Percentiles rank a stretch among this genome's conserved stretches.
phyloP scores from a whole-genome alignment of 2,797 vertebrate species.

The Limnodromus scolopaceus region DNA sequence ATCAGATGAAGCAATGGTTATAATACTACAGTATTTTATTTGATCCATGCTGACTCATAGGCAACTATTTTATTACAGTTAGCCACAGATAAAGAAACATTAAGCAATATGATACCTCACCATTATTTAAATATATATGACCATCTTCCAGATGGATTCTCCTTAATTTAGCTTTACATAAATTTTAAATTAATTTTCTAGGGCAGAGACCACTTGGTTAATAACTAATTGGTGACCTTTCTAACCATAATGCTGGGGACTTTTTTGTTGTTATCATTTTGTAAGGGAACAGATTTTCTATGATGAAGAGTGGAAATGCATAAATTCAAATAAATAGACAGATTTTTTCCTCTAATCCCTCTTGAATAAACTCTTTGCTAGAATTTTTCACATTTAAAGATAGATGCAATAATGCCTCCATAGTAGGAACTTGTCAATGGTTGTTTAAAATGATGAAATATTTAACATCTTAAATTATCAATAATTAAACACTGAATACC shows the following conservation, averaged over 20 bases:
- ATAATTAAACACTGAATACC: background rate
- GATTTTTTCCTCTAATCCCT: background rate
- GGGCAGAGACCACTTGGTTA: background rate
- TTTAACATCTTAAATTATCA: background rate
- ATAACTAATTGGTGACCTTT: background rate
- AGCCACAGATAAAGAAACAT: background rate
- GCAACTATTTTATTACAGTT: background rate
- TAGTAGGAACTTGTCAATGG: background rate
- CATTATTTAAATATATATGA: background rate
- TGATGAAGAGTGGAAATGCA: background rate
- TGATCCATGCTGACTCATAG: background rate
- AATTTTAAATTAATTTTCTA: background rate
- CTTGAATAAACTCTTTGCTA: background rate
- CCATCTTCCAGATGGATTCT: background rate
- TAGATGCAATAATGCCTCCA: background rate
- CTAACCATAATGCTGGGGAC: background rate
- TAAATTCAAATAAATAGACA: background rate
- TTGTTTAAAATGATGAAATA: background rate
- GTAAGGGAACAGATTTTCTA: background rate
- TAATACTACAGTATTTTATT: background rate
- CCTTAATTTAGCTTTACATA: background rate
- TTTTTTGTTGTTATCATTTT: background rate
- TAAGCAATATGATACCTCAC: background rate
- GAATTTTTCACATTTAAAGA: background rate
- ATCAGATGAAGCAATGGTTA: background rate